phyloP scores from a whole-genome alignment of 2,888 invertebrate genomes.

The Fabriciana adippe region DNA sequence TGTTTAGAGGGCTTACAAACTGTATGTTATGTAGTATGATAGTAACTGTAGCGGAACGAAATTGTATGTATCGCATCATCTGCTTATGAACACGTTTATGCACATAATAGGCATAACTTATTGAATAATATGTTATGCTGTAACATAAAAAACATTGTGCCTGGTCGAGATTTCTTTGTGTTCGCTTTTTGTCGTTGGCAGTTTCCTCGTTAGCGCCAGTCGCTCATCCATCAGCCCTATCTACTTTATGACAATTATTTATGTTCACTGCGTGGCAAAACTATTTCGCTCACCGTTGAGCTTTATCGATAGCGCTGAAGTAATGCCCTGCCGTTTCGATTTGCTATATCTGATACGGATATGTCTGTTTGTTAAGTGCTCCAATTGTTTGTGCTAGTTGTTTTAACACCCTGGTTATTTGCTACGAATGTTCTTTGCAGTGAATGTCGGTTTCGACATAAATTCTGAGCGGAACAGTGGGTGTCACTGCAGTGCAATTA shows the following conservation, averaged over 20 bases:
- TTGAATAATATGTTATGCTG: constrained; percentile 51
- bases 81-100: constrained; percentile 47
- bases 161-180: constrained; percentile 42
- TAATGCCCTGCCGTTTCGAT: constrained; percentile 78
- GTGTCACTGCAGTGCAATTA: constrained; percentile 75
- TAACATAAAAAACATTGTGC: constrained; percentile 41
- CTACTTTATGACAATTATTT: constrained; percentile 81
- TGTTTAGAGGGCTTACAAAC: neutral
- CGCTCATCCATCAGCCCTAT: constrained; percentile 76
- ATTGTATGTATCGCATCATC: constrained; percentile 52
- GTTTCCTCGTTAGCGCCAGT: constrained; percentile 68
- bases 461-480: constrained; percentile 79
- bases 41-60: constrained; percentile 51
- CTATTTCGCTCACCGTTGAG: constrained; percentile 81
- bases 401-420: constrained; percentile 81
- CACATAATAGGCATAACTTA: constrained; percentile 48
- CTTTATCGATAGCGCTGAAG: constrained; percentile 80
- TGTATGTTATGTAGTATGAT: constrained; percentile 38
- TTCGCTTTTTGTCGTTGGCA: constrained; percentile 48
- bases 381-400: constrained; percentile 76
- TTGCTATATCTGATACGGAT: constrained; percentile 80
- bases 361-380: constrained; percentile 82
- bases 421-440: constrained; percentile 73
- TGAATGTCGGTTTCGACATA: constrained; percentile 79
- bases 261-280: constrained; percentile 75